Percentiles rank a stretch among this genome's conserved stretches.
Evolutionary conservation across 2,113 vertebrate genomes (phyloP).

Genomic region (Dasyornis broadbenti): DNA sequence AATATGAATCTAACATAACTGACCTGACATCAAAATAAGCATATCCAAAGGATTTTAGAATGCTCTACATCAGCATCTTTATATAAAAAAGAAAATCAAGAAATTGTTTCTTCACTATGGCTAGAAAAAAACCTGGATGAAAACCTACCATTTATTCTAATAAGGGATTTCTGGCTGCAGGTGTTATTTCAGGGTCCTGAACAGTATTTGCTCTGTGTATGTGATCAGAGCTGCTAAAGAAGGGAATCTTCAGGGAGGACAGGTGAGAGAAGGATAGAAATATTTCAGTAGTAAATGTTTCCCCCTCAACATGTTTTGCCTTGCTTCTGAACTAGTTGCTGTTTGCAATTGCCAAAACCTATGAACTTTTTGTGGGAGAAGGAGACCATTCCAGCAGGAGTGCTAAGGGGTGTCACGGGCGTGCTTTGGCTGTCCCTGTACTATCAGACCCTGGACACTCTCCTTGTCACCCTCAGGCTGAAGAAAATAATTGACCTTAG

Average conservation of each 20-base stretch:
- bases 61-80: neutral
- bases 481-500: neutral
- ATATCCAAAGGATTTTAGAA: slow-evolving; percentile 8
- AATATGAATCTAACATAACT: neutral
- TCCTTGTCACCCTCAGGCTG: neutral
- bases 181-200: slow-evolving; percentile 40
- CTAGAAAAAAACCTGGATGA: slow-evolving; percentile 5
- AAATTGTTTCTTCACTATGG: neutral
- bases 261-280: neutral
- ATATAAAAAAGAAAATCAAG: slow-evolving; percentile 1
- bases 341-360: neutral
- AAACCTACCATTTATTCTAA: slow-evolving; percentile 38
- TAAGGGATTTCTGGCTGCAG: slow-evolving; percentile 21
- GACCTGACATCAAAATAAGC: slow-evolving; percentile 3
- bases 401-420: neutral
- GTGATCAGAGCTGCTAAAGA: slow-evolving; percentile 19
- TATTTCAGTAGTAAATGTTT: neutral
- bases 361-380: neutral
- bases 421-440: neutral
- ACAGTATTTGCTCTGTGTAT: neutral
- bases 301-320: neutral
- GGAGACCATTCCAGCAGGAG: neutral
- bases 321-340: neutral
- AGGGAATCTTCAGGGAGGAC: neutral
- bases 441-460: neutral